Base-by-base conservation (phyloP, 1,140 invertebrate species). In the Bilobella aurantiaca region DNA sequence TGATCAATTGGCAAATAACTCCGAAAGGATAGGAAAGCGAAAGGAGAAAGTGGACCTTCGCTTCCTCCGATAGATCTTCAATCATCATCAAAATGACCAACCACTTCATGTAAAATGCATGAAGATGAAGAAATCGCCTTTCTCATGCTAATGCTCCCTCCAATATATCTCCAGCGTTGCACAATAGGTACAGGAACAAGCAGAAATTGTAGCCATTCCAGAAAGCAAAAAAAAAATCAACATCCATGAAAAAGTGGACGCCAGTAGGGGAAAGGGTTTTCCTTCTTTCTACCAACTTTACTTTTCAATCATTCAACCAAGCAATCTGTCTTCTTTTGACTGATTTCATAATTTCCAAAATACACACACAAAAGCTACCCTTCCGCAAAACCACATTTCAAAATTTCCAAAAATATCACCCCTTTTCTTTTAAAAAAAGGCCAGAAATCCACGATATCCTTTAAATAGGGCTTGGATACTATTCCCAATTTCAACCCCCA, bases 1-100 rank as follows among this genome's bases (percentile, higher is more conserved):
- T 69, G 67, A 69, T 69, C 67, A 65, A 69, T 69, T 69, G 67
- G 63, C 67, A 69, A 69, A 69, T 69, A 69, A 68, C 64, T 63
- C 58, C 21, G 65, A 58, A 32, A 31, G 3, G 42, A 1, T 62
- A 21, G n/a, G 18, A 49, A 28, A 53, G 49, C 5, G 49, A 53
- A 53, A 53, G 49, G 8, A 21, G 16, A n/a, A n/a, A 34, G 32
- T 60, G 16, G 30, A 60, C 29, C 21, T 60, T 34, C 32, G n/a
- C 32, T 60, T 29, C 61, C 5, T 3, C 27, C 25, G 28, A 62
- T 49, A n/a, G 23, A 56, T 68, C 63, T 68, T 69, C 67, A 69
- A 69, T 69, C 67, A 69, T 69, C 67, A 65, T 69, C 67, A 69
- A 68, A 68, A 67, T 67, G 65, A 66, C 65, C 65, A 66, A 21